Evolutionary conservation across 2,888 invertebrate genomes (phyloP), one percentile per base, ranked within the genome.

Genomic region (Fragum sueziense): DNA sequence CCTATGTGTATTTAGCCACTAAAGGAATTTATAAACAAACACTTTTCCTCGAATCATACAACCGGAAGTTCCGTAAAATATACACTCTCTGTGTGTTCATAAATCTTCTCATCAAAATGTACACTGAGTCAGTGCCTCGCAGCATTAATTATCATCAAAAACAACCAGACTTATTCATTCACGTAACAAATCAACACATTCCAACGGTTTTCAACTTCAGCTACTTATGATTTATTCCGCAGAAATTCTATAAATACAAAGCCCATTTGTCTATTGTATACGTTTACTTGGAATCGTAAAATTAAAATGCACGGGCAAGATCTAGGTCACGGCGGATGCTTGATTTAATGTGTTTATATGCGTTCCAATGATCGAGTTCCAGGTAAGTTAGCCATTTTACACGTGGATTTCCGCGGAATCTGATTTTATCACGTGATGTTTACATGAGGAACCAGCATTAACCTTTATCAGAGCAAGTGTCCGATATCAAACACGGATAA

Each of bases 391-490:
- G 33, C 61, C 17, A 65, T 65, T 65, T 65, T 65, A 41, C 41
- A 65, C 37, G 65, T 41, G 65, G 41, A 11, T 37, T 65, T 65
- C 41, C 33, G 11, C 37, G 41, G 65, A 41, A 65, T 41, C 41
- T 14, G 65, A 65, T 65, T 37, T 65, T 65, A 65, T 65, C 65
- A 65, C 65, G 65, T 65, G 65, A 65, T 41, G 37, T 65, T 65
- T 65, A 65, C 65, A 65, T n/a, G 41, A 27, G 34, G 65, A 41
- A 61, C 14, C n/a, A 14, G 20, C 61, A 61, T 61, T 61, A 7
- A 61, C 31, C 61, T n/a, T 61, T 61, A 27, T 57, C 57, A 17
- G n/a, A n/a, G n/a, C n/a, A n/a, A n/a, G n/a, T n/a, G n/a, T n/a
- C n/a, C n/a, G n/a, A n/a, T n/a, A n/a, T n/a, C n/a, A n/a, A n/a